Percentiles rank a stretch among this genome's conserved stretches.
Evolutionary conservation across 2,113 vertebrate species (phyloP).

Genomic region (Clarias magur): DNA sequence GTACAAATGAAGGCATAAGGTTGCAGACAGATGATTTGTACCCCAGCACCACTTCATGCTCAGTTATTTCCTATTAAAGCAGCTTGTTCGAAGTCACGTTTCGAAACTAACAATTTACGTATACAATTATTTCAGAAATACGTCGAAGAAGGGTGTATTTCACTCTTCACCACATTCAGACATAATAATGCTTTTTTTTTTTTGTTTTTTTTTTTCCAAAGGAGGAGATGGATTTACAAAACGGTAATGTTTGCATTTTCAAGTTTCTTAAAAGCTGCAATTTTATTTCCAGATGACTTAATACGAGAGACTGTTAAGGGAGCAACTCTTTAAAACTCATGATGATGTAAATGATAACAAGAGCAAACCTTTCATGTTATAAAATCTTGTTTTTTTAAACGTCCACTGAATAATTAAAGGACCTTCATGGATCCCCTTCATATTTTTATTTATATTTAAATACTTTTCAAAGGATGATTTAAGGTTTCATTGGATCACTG

Average conservation of each 20-base stretch:
- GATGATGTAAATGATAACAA: background rate
- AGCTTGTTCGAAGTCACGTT: background rate
- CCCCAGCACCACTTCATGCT: background rate
- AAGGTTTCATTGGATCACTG: too few relatives aligned
- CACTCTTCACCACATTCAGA: background rate
- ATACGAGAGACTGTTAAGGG: background rate
- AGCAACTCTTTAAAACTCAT: background rate
- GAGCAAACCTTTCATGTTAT: background rate
- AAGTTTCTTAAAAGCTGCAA: background rate
- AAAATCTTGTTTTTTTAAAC: too few relatives aligned
- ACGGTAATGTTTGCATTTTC: background rate
- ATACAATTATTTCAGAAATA: background rate
- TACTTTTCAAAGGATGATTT: too few relatives aligned
- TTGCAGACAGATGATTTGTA: background rate
- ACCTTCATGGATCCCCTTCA: too few relatives aligned
- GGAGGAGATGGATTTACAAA: background rate
- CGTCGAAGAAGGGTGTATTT: background rate
- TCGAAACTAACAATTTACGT: background rate
- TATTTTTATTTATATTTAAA: too few relatives aligned
- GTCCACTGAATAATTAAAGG: too few relatives aligned
- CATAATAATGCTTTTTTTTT: too few relatives aligned
- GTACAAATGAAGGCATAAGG: background rate
- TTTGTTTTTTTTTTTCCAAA: too few relatives aligned
- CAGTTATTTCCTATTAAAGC: background rate
- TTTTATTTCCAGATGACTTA: too few relatives aligned